These are phyloP conservation scores for Pyrocephalus nanus DNA, from an alignment of 2,797 vertebrate genomes.

Conservation along the genomic window DNA sequence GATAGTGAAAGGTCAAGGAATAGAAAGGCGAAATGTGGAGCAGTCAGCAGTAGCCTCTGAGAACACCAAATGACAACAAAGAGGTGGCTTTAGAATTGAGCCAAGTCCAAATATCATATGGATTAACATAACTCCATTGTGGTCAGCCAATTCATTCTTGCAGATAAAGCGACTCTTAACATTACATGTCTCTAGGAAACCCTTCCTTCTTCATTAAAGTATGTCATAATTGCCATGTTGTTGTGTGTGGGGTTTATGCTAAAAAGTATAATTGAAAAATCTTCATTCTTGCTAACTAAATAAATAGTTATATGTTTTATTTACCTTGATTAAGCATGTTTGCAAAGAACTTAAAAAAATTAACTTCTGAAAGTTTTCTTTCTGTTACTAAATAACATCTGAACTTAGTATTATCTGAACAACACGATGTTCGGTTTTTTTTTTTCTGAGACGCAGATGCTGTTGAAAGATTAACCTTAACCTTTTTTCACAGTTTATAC, in stretches of 20 bases:
- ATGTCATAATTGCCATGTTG: not conserved
- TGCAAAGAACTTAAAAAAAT: slow-evolving; percentile 22
- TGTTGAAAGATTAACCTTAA: slow-evolving; percentile 17
- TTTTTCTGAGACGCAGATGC: not conserved
- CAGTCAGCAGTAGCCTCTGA: not conserved
- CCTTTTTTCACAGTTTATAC: not conserved
- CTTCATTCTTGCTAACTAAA: not conserved
- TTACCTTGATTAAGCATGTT: slow-evolving; percentile 14
- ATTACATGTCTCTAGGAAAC: not conserved
- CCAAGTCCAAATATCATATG: not conserved
- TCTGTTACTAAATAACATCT: slow-evolving; percentile 56
- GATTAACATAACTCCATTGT: not conserved
- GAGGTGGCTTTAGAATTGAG: not conserved
- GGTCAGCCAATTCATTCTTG: not conserved
- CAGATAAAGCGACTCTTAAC: not conserved
- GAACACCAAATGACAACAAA: not conserved
- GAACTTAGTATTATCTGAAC: slow-evolving; percentile 6
- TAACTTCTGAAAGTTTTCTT: slow-evolving; percentile 32
- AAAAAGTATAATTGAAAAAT: not conserved
- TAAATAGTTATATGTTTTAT: not conserved
- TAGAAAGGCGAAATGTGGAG: not conserved
- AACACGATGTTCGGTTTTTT: not conserved
- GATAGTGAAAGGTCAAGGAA: not conserved
- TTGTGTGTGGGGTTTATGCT: not conserved
- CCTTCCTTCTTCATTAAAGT: not conserved